Percentiles rank a stretch among this genome's conserved stretches.
Conservation (phyloP, 2,113 vertebrate genomes). For the Pholis gunnellus region DNA sequence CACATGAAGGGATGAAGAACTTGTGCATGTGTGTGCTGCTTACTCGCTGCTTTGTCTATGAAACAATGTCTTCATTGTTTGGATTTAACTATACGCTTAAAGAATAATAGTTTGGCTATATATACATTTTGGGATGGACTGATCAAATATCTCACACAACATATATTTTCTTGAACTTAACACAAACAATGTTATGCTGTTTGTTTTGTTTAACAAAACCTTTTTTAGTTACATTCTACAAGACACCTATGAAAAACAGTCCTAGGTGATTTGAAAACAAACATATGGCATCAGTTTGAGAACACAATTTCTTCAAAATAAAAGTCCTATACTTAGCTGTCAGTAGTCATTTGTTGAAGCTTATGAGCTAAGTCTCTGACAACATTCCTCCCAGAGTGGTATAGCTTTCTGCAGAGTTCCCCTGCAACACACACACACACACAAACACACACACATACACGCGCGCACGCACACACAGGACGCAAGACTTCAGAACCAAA, state of each 20-base stretch:
- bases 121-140: not conserved
- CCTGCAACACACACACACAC: slow-evolving; percentile 7
- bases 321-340: slow-evolving; percentile 47
- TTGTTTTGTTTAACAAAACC: not conserved
- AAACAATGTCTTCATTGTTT: slow-evolving; percentile 25
- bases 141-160: not conserved
- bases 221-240: not conserved
- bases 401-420: slow-evolving; percentile 17
- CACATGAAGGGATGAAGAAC: not conserved
- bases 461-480: slow-evolving; percentile 4
- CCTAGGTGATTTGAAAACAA: slow-evolving; percentile 30
- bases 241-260: not conserved
- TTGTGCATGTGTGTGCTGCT: not conserved
- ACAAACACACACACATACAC: slow-evolving; percentile 8
- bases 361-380: slow-evolving; percentile 71
- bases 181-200: not conserved
- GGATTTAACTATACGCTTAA: slow-evolving; percentile 4
- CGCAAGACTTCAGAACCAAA: slow-evolving; percentile 6
- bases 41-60: slow-evolving; percentile 1
- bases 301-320: slow-evolving; percentile 51
- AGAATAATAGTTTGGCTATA: slow-evolving; percentile 8
- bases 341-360: slow-evolving; percentile 64
- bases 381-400: slow-evolving; percentile 55
- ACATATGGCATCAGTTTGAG: slow-evolving; percentile 41
- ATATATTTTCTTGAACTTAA: not conserved